phyloP scores from a whole-genome alignment of 1,140 invertebrate species.

The Yoshiicerus persimilis region DNA sequence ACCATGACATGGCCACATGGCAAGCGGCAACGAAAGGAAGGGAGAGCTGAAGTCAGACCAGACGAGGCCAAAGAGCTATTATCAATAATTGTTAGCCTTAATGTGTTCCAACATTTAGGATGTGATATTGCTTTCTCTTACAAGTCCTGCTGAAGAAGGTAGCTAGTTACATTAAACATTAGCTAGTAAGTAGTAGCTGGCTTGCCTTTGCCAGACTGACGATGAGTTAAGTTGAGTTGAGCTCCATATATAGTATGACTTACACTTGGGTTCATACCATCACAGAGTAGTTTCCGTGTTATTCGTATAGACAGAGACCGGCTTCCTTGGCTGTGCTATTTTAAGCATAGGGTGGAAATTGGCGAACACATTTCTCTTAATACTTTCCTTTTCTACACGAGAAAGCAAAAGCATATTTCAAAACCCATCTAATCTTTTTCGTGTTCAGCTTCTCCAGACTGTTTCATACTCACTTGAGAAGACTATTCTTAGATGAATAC shows the following conservation, averaged over 20 bases:
- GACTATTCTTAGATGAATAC: neutral
- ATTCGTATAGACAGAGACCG: neutral
- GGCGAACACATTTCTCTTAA: slow-evolving; percentile 7
- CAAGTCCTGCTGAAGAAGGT: neutral
- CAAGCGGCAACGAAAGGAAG: neutral
- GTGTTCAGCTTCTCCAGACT: neutral
- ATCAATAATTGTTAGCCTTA: slow-evolving; percentile 23
- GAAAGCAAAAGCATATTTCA: slow-evolving; percentile 9
- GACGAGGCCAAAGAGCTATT: neutral
- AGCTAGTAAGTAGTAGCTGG: neutral
- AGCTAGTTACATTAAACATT: neutral
- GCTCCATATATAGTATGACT: neutral
- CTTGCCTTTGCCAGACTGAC: neutral
- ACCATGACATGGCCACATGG: neutral
- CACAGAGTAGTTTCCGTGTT: neutral
- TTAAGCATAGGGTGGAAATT: neutral
- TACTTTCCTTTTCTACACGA: neutral
- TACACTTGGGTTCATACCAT: neutral
- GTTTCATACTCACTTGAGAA: neutral
- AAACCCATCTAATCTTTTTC: slow-evolving; percentile 18
- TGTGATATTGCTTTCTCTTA: slow-evolving; percentile 1
- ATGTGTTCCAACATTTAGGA: neutral
- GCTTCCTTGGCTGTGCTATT: neutral
- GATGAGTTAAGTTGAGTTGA: neutral
- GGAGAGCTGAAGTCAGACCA: neutral